These are phyloP conservation scores for Mesodorylaimus sp. DNA, from an alignment of 2,888 invertebrate genomes.

Conservation along the genomic window DNA sequence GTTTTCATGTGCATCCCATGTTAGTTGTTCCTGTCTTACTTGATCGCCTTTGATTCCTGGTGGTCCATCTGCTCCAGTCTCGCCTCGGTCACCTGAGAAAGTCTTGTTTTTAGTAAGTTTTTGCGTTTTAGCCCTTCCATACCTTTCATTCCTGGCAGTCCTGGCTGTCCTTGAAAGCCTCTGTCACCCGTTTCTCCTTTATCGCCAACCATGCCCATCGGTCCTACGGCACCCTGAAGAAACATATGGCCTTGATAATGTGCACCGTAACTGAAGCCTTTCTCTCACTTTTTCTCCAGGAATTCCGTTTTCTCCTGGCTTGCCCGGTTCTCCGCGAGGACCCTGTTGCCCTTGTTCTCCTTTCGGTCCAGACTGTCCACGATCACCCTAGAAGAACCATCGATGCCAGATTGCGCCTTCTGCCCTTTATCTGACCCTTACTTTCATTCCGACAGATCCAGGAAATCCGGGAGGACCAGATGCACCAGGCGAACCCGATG, in stretches of 20 bases:
- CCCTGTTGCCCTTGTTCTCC: not conserved
- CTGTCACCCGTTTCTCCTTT: not conserved
- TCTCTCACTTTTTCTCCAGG: not conserved
- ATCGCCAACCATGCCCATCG: not conserved
- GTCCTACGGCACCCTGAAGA: slow-evolving; percentile 1
- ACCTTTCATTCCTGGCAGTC: not conserved
- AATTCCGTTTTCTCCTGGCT: not conserved
- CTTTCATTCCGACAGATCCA: not conserved
- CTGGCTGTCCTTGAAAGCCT: not conserved
- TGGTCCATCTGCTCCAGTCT: not conserved
- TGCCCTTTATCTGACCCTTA: not conserved
- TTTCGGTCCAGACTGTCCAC: not conserved
- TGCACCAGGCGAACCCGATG: not conserved
- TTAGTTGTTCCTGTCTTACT: not conserved
- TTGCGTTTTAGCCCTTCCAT: too few relatives aligned
- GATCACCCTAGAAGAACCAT: slow-evolving; percentile 2
- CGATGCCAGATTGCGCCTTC: not conserved
- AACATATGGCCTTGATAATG: not conserved
- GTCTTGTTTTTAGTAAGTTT: too few relatives aligned
- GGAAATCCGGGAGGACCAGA: slow-evolving; percentile 4
- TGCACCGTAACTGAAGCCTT: not conserved
- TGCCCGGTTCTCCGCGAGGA: not conserved
- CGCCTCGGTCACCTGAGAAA: not conserved
- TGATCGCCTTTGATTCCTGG: slow-evolving; percentile 1
- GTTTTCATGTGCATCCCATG: too few relatives aligned